phyloP scores from a whole-genome alignment of 2,113 vertebrate genomes.

The Pimephales promelas region DNA sequence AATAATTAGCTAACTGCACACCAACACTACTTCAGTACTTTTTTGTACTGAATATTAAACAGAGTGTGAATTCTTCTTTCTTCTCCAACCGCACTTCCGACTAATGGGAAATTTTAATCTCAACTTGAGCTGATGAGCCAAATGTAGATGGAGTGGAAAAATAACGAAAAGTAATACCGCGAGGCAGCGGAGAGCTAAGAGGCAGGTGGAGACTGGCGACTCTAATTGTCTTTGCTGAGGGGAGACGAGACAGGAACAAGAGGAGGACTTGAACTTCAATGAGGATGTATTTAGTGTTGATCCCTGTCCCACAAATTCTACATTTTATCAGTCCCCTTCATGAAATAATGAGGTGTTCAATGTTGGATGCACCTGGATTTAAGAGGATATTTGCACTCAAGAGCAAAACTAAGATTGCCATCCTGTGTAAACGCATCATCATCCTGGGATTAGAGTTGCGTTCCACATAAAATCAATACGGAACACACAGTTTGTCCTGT shows the following conservation, averaged over 20 bases:
- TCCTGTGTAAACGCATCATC: background rate
- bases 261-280: background rate
- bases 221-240: conserved; percentile 13
- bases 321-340: background rate
- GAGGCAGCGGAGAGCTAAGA: background rate
- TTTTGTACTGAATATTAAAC: background rate
- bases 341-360: background rate
- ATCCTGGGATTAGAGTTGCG: background rate
- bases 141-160: conserved; percentile 24
- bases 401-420: background rate
- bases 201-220: conserved; percentile 6
- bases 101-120: conserved; percentile 6
- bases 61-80: background rate
- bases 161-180: background rate
- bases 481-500: background rate
- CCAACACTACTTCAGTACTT: background rate
- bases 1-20: background rate
- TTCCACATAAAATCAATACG: background rate
- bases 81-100: background rate
- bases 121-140: conserved; percentile 1
- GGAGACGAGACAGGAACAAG: conserved; percentile 1
- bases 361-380: background rate
- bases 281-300: background rate
- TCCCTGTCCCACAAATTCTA: background rate
- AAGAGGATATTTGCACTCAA: background rate